phyloP scores from a whole-genome alignment of 2,113 vertebrate genomes.

The Synodontis membranacea region DNA sequence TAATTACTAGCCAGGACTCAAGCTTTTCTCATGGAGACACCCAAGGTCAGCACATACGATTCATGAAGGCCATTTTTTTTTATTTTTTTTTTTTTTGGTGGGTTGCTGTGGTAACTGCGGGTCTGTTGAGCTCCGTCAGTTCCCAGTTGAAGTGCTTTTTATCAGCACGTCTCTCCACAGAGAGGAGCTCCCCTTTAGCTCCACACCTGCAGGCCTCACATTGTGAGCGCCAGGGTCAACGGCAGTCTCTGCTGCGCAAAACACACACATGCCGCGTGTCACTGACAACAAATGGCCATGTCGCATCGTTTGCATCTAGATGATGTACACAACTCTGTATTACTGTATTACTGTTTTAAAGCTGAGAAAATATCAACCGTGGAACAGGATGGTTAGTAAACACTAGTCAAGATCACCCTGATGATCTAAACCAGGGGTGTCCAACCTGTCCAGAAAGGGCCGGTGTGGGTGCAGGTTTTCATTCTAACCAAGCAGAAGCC shows the following conservation, averaged over 20 bases:
- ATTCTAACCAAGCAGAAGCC: no score
- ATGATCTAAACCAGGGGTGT: neutral
- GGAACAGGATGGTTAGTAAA: neutral
- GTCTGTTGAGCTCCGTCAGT: neutral
- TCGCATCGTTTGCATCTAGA: neutral
- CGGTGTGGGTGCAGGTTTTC: no score
- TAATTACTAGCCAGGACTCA: slow-evolving; percentile 41
- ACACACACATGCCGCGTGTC: neutral
- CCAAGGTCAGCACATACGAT: slow-evolving; percentile 4
- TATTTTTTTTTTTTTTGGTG: no score
- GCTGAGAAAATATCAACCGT: neutral
- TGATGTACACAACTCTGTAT: neutral
- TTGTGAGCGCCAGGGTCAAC: slow-evolving; percentile 24
- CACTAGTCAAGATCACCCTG: neutral
- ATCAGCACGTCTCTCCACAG: slow-evolving; percentile 24
- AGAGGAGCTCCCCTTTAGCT: slow-evolving; percentile 47
- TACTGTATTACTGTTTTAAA: neutral
- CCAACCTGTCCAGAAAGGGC: no score
- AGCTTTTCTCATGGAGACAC: slow-evolving; percentile 38
- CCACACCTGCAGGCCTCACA: slow-evolving; percentile 28
- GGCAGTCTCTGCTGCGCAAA: neutral
- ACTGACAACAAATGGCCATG: neutral
- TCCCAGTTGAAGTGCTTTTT: slow-evolving; percentile 46
- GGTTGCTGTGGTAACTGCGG: slow-evolving; percentile 10
- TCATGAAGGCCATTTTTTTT: neutral